Conservation (phyloP, 2,888 invertebrate genomes). For the Lasioglossum vierecki region DNA sequence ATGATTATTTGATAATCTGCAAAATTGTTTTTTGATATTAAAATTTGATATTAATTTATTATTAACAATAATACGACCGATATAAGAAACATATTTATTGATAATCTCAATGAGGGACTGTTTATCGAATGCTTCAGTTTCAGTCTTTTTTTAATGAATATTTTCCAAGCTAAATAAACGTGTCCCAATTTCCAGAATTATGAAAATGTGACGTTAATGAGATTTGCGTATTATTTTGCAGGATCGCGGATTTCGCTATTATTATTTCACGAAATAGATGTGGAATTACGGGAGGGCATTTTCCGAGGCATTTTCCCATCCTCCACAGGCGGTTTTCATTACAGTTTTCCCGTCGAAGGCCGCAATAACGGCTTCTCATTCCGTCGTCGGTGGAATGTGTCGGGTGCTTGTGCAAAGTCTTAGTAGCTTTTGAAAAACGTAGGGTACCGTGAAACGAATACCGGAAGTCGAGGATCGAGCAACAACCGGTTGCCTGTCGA, state of each 20-base stretch:
- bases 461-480: slow-evolving; percentile 54
- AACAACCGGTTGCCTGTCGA: slow-evolving; percentile 38
- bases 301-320: neutral
- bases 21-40: too few relatives aligned
- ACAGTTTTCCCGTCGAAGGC: neutral
- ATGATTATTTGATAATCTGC: too few relatives aligned
- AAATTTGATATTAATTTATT: too few relatives aligned
- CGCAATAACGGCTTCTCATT: slow-evolving; percentile 19
- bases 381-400: slow-evolving; percentile 19
- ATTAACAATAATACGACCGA: too few relatives aligned
- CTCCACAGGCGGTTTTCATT: neutral
- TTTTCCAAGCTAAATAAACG: too few relatives aligned
- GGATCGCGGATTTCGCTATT: neutral
- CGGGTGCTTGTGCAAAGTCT: slow-evolving; percentile 11
- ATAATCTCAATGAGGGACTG: neutral
- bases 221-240: neutral
- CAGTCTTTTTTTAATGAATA: too few relatives aligned
- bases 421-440: slow-evolving; percentile 41
- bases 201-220: neutral
- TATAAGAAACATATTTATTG: too few relatives aligned
- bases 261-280: neutral
- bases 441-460: slow-evolving; percentile 29
- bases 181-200: neutral
- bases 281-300: neutral
- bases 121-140: too few relatives aligned